Base-by-base conservation (phyloP, 2,888 invertebrate genomes). In the Lagria hirta region DNA sequence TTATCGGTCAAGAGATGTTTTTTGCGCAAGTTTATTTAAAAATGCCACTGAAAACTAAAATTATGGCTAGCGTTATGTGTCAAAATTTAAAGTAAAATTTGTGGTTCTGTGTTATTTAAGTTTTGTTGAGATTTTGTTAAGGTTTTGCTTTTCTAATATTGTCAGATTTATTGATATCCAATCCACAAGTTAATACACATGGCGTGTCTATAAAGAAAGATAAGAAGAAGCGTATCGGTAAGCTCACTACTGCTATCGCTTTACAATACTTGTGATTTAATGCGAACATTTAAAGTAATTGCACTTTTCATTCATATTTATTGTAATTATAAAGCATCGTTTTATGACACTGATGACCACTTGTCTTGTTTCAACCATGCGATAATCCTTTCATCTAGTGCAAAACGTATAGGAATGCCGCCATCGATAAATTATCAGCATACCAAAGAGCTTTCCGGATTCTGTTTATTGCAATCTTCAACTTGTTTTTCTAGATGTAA, bases 261-360 rank as follows among this genome's bases (percentile, higher is more conserved):
- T 45, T 48, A 48, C 48, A 48, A 43, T 47, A 30, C 18, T 24
- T 37, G 29, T 49, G 49, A 49, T 49, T 49, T 46, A 49, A 46
- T 17, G 15, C 27, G 22, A 6, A 36, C 49, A 49, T 49, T 49
- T 38, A 46, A 46, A 46, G 46, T 49, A 49, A 49, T 49, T 41
- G 46, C 43, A 35, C 38, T 46, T 49, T 46, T 46, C 45, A 49
- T 49, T 46, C 49, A 41, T 49, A 49, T 49, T 49, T 49, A 49
- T 49, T 32, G 49, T 49, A 44, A 49, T 49, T 49, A 49, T 49
- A 49, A 49, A 49, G 17, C 43, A 43, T 27, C 17, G 32, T 7
- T 42, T 43, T 47, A 47, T 47, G 43, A 37, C 29, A 36, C 28
- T 43, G 47, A 48, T 34, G 43, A 43, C 34, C 43, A 15, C 38